These are phyloP conservation scores for Amphiura filiformis DNA, from an alignment of 35 echinoderm and acorn worm genomes.

Conservation along the genomic window DNA sequence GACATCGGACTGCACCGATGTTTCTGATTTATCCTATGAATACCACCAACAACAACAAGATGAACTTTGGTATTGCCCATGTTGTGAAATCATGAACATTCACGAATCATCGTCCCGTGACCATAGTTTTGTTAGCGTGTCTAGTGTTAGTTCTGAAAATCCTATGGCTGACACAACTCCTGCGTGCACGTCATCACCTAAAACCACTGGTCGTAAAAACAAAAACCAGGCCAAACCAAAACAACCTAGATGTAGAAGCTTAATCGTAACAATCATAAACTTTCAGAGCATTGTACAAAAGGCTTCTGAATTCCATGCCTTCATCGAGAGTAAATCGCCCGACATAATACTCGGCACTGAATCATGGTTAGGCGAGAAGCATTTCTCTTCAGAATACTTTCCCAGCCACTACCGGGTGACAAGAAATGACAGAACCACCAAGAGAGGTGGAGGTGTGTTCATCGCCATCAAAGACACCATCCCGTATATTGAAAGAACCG, in stretches of 20 bases:
- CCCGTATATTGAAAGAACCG: constrained; percentile 3
- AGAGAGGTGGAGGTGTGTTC: constrained; percentile 9
- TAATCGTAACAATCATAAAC: constrained; percentile 17
- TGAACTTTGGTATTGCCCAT: not conserved
- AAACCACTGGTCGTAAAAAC: not conserved
- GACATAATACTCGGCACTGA: constrained; percentile 30
- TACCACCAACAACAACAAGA: not conserved
- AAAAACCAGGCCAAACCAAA: not conserved
- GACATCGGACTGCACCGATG: not conserved
- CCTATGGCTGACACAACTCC: not conserved
- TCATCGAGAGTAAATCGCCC: constrained; percentile 12
- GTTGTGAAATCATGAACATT: not conserved
- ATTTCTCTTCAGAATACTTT: constrained; percentile 7
- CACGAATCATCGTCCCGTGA: not conserved
- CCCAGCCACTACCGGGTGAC: constrained; percentile 20
- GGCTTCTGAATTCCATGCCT: not conserved
- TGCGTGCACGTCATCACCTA: not conserved
- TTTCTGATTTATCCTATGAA: not conserved
- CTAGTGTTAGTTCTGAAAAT: not conserved
- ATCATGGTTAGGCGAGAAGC: constrained; percentile 16
- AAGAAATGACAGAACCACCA: not conserved
- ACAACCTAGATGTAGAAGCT: not conserved
- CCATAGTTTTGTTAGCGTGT: no score
- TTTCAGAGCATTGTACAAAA: not conserved
- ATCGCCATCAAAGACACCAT: constrained; percentile 6